These are phyloP conservation scores for Dendrolimus pini DNA, from an alignment of 2,888 invertebrate species.

Conservation along the genomic window DNA sequence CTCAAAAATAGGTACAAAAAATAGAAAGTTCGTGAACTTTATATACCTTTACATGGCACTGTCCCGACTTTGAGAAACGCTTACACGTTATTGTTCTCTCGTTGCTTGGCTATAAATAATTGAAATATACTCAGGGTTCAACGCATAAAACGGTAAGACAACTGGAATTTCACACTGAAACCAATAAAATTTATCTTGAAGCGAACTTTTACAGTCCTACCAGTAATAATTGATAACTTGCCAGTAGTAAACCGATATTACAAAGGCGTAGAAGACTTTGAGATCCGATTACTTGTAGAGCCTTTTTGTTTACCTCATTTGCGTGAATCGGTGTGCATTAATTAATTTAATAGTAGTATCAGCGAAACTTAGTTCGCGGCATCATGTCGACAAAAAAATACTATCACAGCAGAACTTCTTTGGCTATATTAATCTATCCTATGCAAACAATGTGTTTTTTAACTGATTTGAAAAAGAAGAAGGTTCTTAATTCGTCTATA, in stretches of 20 bases:
- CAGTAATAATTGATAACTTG: neutral
- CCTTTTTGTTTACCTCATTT: neutral
- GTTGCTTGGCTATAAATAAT: neutral
- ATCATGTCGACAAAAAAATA: no score
- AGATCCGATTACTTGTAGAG: neutral
- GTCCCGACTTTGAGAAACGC: neutral
- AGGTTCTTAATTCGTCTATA: no score
- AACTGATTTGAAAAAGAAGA: no score
- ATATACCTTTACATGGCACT: no score
- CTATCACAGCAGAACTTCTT: no score
- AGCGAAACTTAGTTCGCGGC: no score
- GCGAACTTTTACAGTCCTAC: neutral
- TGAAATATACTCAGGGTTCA: neutral
- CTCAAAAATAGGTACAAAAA: no score
- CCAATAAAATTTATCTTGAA: constrained; percentile 28
- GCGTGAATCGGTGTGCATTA: neutral
- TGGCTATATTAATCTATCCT: no score
- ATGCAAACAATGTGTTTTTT: no score
- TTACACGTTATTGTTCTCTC: neutral
- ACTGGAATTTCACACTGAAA: constrained; percentile 21
- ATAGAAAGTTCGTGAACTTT: no score
- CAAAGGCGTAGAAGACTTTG: neutral
- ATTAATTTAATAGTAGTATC: neutral
- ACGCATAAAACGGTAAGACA: constrained; percentile 6
- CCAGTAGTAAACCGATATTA: neutral